phyloP scores from a whole-genome alignment of 1,140 invertebrate genomes.

The Pomacea maculata region DNA sequence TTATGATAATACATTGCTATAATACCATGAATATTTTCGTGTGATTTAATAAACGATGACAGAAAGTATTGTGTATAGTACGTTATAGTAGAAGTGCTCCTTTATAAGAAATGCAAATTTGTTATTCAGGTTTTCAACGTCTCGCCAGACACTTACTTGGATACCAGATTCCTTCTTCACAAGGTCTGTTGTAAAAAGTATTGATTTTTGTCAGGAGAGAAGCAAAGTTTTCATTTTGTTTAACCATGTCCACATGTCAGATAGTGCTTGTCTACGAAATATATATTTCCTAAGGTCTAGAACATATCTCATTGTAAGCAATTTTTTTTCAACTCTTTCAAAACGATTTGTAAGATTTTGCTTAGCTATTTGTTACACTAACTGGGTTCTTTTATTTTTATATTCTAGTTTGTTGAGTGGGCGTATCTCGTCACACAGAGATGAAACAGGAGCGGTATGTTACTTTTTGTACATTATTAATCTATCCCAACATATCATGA shows the following conservation, averaged over 20 bases:
- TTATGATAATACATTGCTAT: background rate
- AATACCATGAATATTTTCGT: background rate
- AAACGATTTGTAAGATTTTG: background rate
- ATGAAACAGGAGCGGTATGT: constrained; percentile 86
- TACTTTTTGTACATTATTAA: background rate
- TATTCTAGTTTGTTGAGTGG: constrained; percentile 82
- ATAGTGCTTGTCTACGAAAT: background rate
- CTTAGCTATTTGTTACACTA: background rate
- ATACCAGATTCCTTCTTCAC: constrained; percentile 71
- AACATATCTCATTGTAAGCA: background rate
- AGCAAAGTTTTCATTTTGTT: too few species aligned
- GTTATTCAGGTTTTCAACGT: constrained; percentile 87
- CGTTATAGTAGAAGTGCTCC: background rate
- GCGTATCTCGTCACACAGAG: constrained; percentile 86
- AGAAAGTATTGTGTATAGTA: background rate
- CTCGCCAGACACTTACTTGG: constrained; percentile 92
- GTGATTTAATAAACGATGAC: background rate
- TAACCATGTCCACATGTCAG: background rate
- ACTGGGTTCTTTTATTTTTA: constrained; percentile 76
- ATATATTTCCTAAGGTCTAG: background rate
- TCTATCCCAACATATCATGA: too few species aligned
- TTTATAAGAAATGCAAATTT: background rate
- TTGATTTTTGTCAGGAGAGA: background rate
- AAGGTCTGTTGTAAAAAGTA: constrained; percentile 69
- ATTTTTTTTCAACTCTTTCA: background rate